Base-by-base conservation (phyloP, 2,888 invertebrate species). In the Notodonta ziczac region DNA sequence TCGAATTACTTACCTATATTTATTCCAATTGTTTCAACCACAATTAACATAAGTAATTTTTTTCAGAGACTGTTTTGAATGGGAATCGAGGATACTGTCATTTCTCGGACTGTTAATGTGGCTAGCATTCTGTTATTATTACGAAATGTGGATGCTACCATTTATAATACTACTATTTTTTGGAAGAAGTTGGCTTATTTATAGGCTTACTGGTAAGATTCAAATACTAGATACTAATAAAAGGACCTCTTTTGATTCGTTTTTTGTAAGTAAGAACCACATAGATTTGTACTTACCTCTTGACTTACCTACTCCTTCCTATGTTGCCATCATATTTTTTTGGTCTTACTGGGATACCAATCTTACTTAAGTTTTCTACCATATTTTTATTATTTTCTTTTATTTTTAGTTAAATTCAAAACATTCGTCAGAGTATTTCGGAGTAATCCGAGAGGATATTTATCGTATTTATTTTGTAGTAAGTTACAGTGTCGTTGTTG, bases 121-220 rank as follows among this genome's bases (percentile, higher is more conserved):
- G 95, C 94, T 99, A 59, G 92, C 98, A 0, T 95, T 97, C 60
- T 98, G 98, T 78, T 98, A 98, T 87, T 98, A 98, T 89, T 98
- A 99, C 84, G 97, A 99, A 87, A 96, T 98, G 77, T 99, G 98
- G 95, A 99, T 99, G 96, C 88, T 99, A 62, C 99, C 99, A 0
- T 93, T 97, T 4, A 94, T 96, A 12, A 94, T 98, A 35, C 93
- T 99, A 16, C 89, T 98, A 44, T 94, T 99, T 63, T 97, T 99
- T 79, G 91, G 97, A 0, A 88, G 94, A 66, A 93, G 91, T 65
- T 94, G 94, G 94, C 87, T 94, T 4, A 91, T 94, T 58, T 91
- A 91, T 66, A 86, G 92, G 66, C 81, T 94, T 0, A 94, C 94
- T 60, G 94, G 94, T 94, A 76, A 80, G 80, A 76, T 8, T 32